Conservation (phyloP, 2,113 vertebrate species). For the Numida meleagris region DNA sequence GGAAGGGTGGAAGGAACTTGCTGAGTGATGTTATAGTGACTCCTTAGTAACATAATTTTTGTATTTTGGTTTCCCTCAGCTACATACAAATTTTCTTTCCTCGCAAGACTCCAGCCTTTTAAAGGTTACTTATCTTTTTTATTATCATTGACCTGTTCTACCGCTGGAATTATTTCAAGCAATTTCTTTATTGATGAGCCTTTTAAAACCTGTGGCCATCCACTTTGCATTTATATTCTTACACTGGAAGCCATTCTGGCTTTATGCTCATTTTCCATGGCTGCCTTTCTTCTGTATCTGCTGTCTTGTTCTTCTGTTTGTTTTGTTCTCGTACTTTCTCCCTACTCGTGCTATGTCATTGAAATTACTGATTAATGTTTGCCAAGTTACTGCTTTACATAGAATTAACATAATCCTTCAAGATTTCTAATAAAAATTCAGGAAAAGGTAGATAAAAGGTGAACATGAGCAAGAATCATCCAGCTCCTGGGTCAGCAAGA, state of each 20-base stretch:
- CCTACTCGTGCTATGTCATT: neutral
- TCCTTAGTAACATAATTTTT: neutral
- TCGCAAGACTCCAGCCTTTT: neutral
- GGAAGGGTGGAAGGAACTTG: neutral
- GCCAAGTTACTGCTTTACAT: neutral
- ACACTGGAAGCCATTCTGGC: neutral
- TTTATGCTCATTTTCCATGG: neutral
- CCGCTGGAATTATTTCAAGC: neutral
- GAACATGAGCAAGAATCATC: neutral
- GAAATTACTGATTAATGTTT: neutral
- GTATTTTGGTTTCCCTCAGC: neutral
- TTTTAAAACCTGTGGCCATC: constrained; percentile 21
- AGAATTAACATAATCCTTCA: neutral
- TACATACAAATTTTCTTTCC: neutral
- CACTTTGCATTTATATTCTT: constrained; percentile 25
- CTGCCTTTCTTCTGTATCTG: neutral
- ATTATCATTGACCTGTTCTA: neutral
- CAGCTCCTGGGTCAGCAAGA: neutral
- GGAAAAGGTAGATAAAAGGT: neutral
- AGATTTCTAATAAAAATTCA: neutral
- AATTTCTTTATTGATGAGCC: constrained; percentile 22
- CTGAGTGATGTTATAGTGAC: neutral
- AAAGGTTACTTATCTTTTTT: neutral
- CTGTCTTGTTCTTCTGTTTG: neutral
- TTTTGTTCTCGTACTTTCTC: neutral